phyloP scores from a whole-genome alignment of 2,888 invertebrate genomes.

The Euplexia lucipara region DNA sequence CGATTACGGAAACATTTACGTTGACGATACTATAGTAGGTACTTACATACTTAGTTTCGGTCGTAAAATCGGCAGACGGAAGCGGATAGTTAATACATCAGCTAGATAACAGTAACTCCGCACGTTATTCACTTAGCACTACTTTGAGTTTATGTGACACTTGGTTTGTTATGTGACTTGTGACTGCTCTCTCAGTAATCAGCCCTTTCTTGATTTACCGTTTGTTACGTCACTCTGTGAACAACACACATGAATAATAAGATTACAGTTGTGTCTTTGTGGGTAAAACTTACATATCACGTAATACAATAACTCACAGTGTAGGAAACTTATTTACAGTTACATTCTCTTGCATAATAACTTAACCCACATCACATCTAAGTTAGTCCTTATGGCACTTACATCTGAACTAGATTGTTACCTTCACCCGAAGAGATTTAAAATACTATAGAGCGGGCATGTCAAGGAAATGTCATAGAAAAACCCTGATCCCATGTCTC shows the following conservation, averaged over 20 bases:
- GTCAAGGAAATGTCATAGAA: too few species aligned
- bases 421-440: too few species aligned
- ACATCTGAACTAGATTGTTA: not conserved
- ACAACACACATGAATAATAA: constrained; percentile 41
- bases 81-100: constrained; percentile 47
- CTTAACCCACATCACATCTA: not conserved
- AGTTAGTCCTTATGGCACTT: not conserved
- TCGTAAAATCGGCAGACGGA: constrained; percentile 42
- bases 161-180: constrained; percentile 49
- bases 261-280: constrained; percentile 32
- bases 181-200: constrained; percentile 49
- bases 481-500: too few species aligned
- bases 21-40: not conserved
- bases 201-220: constrained; percentile 46
- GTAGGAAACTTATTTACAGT: not conserved
- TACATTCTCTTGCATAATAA: not conserved
- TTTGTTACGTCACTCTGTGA: constrained; percentile 31
- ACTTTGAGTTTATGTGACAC: constrained; percentile 57
- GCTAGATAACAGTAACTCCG: constrained; percentile 46
- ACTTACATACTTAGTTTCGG: constrained; percentile 14
- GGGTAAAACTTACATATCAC: constrained; percentile 26
- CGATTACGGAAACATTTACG: constrained; percentile 9
- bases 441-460: too few species aligned
- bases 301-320: constrained; percentile 20
- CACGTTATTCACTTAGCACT: constrained; percentile 56